Evolutionary conservation across 92 coral and sea anemone species (phyloP), one percentile per base, ranked within the genome.

Genomic region (Epizoanthus stellaris): DNA sequence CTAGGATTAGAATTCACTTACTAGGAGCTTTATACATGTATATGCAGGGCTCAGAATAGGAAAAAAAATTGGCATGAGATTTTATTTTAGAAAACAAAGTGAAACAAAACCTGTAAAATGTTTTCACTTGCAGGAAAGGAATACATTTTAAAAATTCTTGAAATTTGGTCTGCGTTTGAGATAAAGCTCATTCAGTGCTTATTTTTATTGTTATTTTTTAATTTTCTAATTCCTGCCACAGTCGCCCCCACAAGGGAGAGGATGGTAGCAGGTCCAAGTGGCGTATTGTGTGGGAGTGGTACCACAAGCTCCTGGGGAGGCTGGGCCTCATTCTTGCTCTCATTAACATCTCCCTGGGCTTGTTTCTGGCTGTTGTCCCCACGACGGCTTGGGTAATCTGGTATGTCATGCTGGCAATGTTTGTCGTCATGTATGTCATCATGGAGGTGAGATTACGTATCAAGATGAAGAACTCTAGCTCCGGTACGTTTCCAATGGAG

Each of bases 341-440:
- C 66, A 90, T 96, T 72, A 96, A 96, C 82, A 96, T 96, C 57
- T 91, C 88, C 30, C 91, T 96, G 4, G 99, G 99, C 8, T 75
- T 96, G 60, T 87, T 96, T 82, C 89, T 96, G 49, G 99, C 98
- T 72, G 98, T 96, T 87, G 92, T 90, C 5, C 99, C 99, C 6
- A 76, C 67, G 2, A 97, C 86, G 7, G 98, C 93, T 23, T 96
- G 95, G 95, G 93, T 93, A 9, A 86, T 88, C 53, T 96, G 99
- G 99, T 96, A 86, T 80, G 99, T 77, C 30, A 82, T 93, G 15
- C 86, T 96, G 1, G 94, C 88, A 7, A 38, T 90, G 49, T 76
- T 90, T 85, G 75, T 93, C 2, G 14, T 82, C 15, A 54, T 88
- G 80, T 93, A 95, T 89, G 47, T 94, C 4, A 69, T 89, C 66